Evolutionary conservation across 2,888 invertebrate species (phyloP).

Genomic region (Callimorpha dominula): DNA sequence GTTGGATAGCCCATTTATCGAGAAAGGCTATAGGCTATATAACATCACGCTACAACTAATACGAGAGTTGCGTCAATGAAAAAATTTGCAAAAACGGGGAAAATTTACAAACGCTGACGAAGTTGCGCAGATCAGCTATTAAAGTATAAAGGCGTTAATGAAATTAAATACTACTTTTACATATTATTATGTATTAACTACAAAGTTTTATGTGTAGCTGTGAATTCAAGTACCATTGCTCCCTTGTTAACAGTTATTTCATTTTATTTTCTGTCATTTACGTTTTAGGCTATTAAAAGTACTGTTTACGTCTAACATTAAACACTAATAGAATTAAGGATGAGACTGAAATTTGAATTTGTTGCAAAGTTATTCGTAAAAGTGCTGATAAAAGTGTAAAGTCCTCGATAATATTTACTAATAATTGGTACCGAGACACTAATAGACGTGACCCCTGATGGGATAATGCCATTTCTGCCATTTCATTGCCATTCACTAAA

Average conservation of each 20-base stretch:
- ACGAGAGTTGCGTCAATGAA: too few relatives aligned
- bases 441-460: constrained; percentile 25
- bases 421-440: not conserved
- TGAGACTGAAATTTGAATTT: constrained; percentile 20
- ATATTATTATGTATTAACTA: constrained; percentile 25
- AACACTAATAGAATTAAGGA: constrained; percentile 41
- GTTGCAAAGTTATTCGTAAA: constrained; percentile 33
- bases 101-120: too few relatives aligned
- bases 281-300: constrained; percentile 30
- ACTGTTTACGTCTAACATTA: constrained; percentile 28
- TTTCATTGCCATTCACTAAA: too few relatives aligned
- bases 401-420: constrained; percentile 22
- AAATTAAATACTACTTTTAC: not conserved
- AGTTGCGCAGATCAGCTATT: too few relatives aligned
- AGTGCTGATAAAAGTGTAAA: constrained; percentile 37
- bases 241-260: constrained; percentile 22
- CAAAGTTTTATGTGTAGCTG: constrained; percentile 23
- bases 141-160: not conserved
- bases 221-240: constrained; percentile 24
- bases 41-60: too few relatives aligned
- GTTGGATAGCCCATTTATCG: too few relatives aligned
- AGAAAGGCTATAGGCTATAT: too few relatives aligned
- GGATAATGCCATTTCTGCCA: too few relatives aligned
- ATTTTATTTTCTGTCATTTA: constrained; percentile 27
- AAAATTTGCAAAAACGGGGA: too few relatives aligned